Evolutionary conservation across 2,113 vertebrate species (phyloP), one percentile per base, ranked within the genome.

Genomic region (Phaetusa simplex): DNA sequence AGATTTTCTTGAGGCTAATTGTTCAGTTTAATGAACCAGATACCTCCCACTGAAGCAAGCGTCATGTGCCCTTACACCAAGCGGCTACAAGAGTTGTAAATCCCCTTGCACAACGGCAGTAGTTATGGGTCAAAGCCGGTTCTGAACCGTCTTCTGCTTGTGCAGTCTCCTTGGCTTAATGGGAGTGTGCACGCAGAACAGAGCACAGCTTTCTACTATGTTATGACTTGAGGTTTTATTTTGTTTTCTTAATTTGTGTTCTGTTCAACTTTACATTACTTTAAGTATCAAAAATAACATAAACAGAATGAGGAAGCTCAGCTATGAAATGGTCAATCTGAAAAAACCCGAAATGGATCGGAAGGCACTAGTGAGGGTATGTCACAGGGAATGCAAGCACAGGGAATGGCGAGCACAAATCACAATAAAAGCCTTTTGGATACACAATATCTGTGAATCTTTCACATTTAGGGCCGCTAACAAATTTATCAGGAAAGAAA

Each of bases 1-100:
- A 96, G 95, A 96, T 95, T 97, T 97, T 95, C 82, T 95, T 84
- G 83, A 65, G 91, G 83, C 90, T 97, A 97, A 97, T 94, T 97
- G 92, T 96, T 96, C 70, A 72, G 85, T 95, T 97, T 97, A 95
- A 97, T 95, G 96, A 97, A 95, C 47, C 67, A 97, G 81, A 79
- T 94, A 84, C 82, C 73, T 91, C 78, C 30, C 73, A 85, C 32
- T 82, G 89, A 95, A 96, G 86, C 58, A 97, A 96, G 80, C 69
- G 49, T 77, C 58, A 32, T 85, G 43, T 80, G 77, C 64, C 67
- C 29, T 97, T 69, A 90, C 27, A 80, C 72, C 58, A 91, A 86
- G 61, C 14, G 22, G 65, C 80, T 92, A 59, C 82, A 64, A 89
- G 43, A 72, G 42, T 22, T 91, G 43, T 72, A 91, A 95, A 83